Percentiles rank a stretch among this genome's conserved stretches.
These are phyloP conservation scores for Probosciger aterrimus DNA, from an alignment of 2,113 vertebrate species.

Conservation along the genomic window DNA sequence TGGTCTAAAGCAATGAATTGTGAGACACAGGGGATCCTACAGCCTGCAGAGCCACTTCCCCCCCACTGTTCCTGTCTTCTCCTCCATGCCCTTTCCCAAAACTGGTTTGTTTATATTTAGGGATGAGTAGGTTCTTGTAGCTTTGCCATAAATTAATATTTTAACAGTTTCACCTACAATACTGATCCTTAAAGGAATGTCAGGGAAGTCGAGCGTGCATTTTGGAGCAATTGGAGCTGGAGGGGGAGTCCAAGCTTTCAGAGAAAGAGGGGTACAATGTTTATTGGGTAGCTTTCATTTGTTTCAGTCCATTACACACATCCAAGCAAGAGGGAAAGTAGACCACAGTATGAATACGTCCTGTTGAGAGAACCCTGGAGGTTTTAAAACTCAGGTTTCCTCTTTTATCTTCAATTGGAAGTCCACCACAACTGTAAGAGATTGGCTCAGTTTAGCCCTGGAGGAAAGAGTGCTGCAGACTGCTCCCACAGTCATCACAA, in stretches of 20 bases:
- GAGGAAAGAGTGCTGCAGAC: neutral
- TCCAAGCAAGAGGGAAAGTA: neutral
- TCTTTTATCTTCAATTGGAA: neutral
- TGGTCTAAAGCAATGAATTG: neutral
- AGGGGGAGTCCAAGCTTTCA: neutral
- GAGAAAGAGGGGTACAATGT: neutral
- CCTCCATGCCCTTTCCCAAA: neutral
- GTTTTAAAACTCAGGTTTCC: neutral
- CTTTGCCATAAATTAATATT: neutral
- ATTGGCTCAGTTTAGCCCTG: neutral
- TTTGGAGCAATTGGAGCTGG: neutral
- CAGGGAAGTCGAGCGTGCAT: neutral
- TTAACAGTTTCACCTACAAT: neutral
- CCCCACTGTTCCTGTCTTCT: neutral
- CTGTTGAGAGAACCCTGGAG: neutral
- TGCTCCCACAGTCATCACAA: neutral
- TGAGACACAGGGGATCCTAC: neutral
- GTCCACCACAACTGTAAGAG: neutral
- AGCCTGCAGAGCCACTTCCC: neutral
- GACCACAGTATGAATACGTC: accelerated
- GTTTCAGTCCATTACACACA: neutral
- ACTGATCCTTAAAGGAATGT: neutral
- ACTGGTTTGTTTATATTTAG: neutral
- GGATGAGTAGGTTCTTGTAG: neutral
- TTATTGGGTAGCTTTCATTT: neutral